These are phyloP conservation scores for Parnassius orleans DNA, from an alignment of 2,888 invertebrate genomes.

Conservation along the genomic window DNA sequence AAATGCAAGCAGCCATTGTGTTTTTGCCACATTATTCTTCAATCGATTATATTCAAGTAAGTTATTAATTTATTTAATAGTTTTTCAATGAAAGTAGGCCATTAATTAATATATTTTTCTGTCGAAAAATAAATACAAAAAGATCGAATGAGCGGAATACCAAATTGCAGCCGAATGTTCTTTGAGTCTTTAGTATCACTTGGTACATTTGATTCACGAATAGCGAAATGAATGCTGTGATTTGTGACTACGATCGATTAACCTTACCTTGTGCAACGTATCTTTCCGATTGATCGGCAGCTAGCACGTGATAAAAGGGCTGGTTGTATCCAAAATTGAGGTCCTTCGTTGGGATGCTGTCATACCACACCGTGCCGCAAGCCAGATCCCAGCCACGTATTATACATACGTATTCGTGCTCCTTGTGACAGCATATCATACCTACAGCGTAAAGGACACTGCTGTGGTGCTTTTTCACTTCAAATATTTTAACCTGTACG, in stretches of 20 bases:
- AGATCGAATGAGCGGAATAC: too few species aligned
- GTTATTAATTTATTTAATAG: too few species aligned
- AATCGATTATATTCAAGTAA: too few species aligned
- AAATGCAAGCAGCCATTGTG: too few species aligned
- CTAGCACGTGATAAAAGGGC: constrained; percentile 86
- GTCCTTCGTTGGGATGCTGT: constrained; percentile 66
- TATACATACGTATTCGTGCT: constrained; percentile 83
- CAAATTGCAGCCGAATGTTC: too few species aligned
- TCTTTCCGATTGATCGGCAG: constrained; percentile 84
- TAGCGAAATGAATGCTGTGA: neutral
- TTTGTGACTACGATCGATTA: neutral
- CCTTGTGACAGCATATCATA: constrained; percentile 85
- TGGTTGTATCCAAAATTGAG: constrained; percentile 77
- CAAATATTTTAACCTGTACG: constrained; percentile 32
- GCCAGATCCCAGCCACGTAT: constrained; percentile 85
- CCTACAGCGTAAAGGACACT: constrained; percentile 83
- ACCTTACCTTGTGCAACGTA: constrained; percentile 84
- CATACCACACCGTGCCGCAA: constrained; percentile 81
- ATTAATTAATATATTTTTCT: too few species aligned
- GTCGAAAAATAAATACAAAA: too few species aligned
- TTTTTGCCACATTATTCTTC: too few species aligned
- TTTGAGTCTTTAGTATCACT: too few species aligned
- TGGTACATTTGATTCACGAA: too few species aligned
- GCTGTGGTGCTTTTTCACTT: constrained; percentile 38
- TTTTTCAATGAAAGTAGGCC: too few species aligned